These are phyloP conservation scores for Camponotus pennsylvanicus DNA, from an alignment of 1,140 invertebrate species.

Conservation along the genomic window DNA sequence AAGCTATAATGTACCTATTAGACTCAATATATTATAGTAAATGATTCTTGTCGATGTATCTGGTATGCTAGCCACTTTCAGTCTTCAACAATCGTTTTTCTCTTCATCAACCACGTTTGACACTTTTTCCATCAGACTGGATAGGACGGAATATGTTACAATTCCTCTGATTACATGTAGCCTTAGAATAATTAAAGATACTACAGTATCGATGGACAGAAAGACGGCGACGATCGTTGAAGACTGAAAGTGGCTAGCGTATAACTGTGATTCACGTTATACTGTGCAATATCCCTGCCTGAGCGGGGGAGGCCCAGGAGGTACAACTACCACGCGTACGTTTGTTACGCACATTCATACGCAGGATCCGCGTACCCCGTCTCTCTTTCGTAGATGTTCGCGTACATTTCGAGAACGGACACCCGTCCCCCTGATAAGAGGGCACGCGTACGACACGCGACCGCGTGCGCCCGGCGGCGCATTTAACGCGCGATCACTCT, in stretches of 20 bases:
- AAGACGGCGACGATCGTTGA: slow-evolving; percentile 31
- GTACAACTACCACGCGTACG: slow-evolving; percentile 27
- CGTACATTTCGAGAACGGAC: slow-evolving; percentile 39
- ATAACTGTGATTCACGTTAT: slow-evolving; percentile 65
- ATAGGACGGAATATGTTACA: background rate
- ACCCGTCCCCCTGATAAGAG: slow-evolving; percentile 29
- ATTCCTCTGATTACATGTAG: background rate
- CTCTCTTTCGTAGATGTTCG: slow-evolving; percentile 62
- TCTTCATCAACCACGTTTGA: background rate
- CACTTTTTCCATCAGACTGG: background rate
- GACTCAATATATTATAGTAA: background rate
- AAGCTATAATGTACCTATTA: too few species aligned
- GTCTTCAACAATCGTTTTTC: slow-evolving; percentile 33
- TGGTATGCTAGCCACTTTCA: slow-evolving; percentile 62
- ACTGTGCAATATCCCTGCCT: slow-evolving; percentile 30
- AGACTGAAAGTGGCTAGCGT: slow-evolving; percentile 67
- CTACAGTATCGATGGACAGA: background rate
- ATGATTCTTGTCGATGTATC: slow-evolving; percentile 27
- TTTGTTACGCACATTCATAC: slow-evolving; percentile 25
- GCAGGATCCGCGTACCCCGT: slow-evolving; percentile 39
- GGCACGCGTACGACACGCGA: slow-evolving; percentile 84
- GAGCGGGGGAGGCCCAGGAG: slow-evolving; percentile 19
- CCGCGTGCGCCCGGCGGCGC: slow-evolving; percentile 81
- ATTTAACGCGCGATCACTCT: slow-evolving; percentile 86
- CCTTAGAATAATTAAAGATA: too few species aligned